Evolutionary conservation across 2,797 vertebrate species (phyloP).

Genomic region (Calcarius lapponicus): DNA sequence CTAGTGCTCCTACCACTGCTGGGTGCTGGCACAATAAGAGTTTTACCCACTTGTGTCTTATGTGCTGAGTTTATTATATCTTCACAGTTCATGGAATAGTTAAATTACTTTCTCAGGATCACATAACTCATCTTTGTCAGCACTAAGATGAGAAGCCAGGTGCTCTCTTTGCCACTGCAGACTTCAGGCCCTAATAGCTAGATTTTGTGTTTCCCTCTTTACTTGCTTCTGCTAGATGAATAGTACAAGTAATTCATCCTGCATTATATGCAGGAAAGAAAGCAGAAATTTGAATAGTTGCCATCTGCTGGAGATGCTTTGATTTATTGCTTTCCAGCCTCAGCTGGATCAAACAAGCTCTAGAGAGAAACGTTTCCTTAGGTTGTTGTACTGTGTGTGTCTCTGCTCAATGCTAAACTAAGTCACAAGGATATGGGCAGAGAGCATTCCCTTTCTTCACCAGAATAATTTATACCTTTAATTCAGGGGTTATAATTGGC

Average conservation of each 20-base stretch:
- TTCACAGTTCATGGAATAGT: constrained; percentile 9
- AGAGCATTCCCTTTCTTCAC: background rate
- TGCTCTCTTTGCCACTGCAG: background rate
- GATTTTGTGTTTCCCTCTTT: background rate
- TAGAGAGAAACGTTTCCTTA: constrained; percentile 14
- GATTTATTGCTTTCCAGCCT: constrained; percentile 39
- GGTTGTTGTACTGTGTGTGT: background rate
- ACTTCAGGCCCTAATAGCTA: background rate
- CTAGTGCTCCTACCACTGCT: background rate
- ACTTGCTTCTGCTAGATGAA: background rate
- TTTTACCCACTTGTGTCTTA: background rate
- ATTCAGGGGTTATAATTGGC: background rate
- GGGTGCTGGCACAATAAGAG: background rate
- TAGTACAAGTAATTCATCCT: background rate
- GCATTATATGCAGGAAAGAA: background rate
- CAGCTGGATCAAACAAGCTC: constrained; percentile 19
- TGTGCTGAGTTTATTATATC: background rate
- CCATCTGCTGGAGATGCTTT: constrained; percentile 32
- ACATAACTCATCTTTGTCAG: constrained; percentile 22
- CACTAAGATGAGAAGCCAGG: background rate
- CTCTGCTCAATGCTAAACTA: background rate
- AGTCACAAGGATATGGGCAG: background rate
- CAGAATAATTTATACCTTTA: background rate
- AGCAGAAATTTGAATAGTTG: constrained; percentile 28
- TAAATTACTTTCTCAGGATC: constrained; percentile 12